A percentile compares a stretch with the other conserved stretches of the same genome.
Conservation (phyloP, 2,113 vertebrate species). For the Serinus canaria region DNA sequence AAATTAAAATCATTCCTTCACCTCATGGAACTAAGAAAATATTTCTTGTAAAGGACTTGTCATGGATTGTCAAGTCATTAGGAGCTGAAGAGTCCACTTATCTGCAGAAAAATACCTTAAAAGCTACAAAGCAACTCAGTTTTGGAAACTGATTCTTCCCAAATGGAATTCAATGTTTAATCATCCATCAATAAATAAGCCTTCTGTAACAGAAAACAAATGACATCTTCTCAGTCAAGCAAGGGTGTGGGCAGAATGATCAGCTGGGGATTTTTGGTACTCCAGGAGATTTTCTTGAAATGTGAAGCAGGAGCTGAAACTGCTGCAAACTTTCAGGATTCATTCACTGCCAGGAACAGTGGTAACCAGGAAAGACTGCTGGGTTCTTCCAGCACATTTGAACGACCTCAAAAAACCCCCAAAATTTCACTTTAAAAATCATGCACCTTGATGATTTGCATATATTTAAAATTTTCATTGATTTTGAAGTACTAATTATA, state of each 20-base stretch:
- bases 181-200: background rate
- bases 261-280: background rate
- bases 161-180: background rate
- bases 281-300: background rate
- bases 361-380: background rate
- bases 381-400: background rate
- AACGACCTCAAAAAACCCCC: background rate
- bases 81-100: background rate
- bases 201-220: background rate
- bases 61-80: background rate
- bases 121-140: background rate
- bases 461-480: accelerated
- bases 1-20: background rate
- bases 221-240: background rate
- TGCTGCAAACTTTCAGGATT: background rate
- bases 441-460: background rate
- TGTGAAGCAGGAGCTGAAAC: background rate
- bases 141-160: background rate
- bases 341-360: background rate
- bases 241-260: background rate
- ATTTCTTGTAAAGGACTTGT: background rate
- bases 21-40: background rate
- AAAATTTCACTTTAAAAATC: background rate
- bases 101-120: background rate
- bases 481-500: background rate